Base-by-base conservation (phyloP, 92 coral and sea anemone genomes). In the Bergia sp. region DNA sequence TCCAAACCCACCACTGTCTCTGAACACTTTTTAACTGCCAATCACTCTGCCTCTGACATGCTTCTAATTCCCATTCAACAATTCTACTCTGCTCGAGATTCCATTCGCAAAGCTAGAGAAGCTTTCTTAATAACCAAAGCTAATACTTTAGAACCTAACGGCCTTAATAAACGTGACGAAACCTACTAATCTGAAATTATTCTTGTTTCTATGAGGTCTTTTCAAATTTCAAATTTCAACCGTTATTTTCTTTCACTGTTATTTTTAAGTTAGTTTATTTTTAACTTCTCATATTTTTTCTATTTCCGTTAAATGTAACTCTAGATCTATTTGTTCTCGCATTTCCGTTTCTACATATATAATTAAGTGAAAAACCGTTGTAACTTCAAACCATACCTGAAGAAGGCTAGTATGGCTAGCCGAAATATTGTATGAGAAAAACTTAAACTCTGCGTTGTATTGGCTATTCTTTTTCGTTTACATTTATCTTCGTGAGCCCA, bases 31-130 rank as follows among this genome's bases (percentile, higher is more conserved):
- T 75, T 86, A 76, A 44, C 82, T 43, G 23, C 78, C 37, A 43
- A 73, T 74, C 89, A 86, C 69, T 86, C 89, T 44, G 66, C 89
- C 50, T n/a, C 43, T 44, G 89, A 74, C 85, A 86, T 86, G 72
- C 89, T 45, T 45, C 20, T 86, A 75, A 86, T 86, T 13, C 89
- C 89, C 69, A 76, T 86, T 20, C 4, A 86, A 20, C 0, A 41
- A 86, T 5, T 73, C 49, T 44, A n/a, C 10, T 45, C 67, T 7
- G 69, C 61, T 57, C 71, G 89, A 58, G 89, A 86, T 12, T 49
- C 41, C 0, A 6, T 44, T 8, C 65, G 7, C 88, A 2, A 85
- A 53, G 81, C 88, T 44, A 72, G 67, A 73, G 81, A 72, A 73
- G 88, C 88, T 40, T 41, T 36, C 66, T 29, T 85, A 0, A 85